Conservation (phyloP, 1,140 invertebrate genomes). For the Glossosoma conforme region DNA sequence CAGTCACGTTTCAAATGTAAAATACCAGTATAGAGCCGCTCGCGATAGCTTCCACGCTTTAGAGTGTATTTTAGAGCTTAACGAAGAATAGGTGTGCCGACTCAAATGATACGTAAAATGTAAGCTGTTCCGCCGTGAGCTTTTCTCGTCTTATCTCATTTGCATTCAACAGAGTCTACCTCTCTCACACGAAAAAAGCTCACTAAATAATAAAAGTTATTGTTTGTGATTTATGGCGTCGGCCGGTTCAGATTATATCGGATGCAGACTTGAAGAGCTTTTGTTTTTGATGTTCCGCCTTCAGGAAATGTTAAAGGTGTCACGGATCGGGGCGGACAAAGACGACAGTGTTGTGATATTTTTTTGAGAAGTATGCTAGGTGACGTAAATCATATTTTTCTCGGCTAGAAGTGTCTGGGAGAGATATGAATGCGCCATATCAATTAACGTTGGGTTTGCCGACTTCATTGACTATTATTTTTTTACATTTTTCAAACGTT, state of each 20-base stretch:
- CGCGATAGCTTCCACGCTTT: constrained; percentile 5
- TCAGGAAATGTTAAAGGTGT: no score
- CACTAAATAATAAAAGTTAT: constrained; percentile 1
- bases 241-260: background rate
- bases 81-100: constrained; percentile 14
- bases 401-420: no score
- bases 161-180: background rate
- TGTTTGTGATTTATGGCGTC: constrained; percentile 12
- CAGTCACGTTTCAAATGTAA: constrained; percentile 13
- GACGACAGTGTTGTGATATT: no score
- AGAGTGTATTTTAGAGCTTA: constrained; percentile 14
- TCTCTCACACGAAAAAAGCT: background rate
- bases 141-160: background rate
- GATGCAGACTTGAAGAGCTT: no score
- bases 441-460: no score
- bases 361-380: no score
- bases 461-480: no score
- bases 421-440: no score
- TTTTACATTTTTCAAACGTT: no score
- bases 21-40: background rate
- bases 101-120: constrained; percentile 23
- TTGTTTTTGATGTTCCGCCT: no score
- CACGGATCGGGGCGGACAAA: no score
- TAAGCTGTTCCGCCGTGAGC: constrained; percentile 10
- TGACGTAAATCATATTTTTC: no score